These are phyloP conservation scores for Meiosimyza decipiens DNA, from an alignment of 2,888 invertebrate genomes.

Conservation along the genomic window DNA sequence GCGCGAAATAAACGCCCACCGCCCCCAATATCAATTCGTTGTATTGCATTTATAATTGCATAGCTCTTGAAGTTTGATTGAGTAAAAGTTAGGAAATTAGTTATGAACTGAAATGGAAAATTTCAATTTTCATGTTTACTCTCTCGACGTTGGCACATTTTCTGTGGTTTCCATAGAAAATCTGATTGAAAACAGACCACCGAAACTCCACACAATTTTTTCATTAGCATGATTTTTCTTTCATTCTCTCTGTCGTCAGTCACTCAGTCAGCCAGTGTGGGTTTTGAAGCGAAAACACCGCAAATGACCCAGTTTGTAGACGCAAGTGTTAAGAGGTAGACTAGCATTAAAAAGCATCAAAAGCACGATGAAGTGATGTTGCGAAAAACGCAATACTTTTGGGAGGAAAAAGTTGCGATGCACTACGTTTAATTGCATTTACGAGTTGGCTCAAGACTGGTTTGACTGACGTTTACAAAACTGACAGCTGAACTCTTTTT, in stretches of 20 bases:
- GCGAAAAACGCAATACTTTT: not conserved
- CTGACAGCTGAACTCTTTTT: not conserved
- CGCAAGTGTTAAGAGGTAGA: constrained; percentile 17
- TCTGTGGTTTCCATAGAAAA: not conserved
- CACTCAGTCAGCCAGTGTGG: not conserved
- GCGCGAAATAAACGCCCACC: constrained; percentile 4
- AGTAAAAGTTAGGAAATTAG: constrained; percentile 2
- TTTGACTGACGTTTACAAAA: not conserved
- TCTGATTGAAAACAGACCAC: not conserved
- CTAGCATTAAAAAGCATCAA: not conserved
- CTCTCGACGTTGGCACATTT: not conserved
- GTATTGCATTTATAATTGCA: not conserved
- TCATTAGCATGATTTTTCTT: not conserved
- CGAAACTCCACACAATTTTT: too few relatives aligned
- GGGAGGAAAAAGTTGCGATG: too few relatives aligned
- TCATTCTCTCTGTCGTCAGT: constrained; percentile 4
- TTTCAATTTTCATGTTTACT: not conserved
- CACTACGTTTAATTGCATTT: constrained; percentile 2
- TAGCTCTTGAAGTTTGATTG: not conserved
- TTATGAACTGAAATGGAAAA: constrained; percentile 5
- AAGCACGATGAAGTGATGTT: not conserved
- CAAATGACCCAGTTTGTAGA: constrained; percentile 20
- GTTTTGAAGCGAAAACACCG: not conserved
- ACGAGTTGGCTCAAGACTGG: constrained; percentile 1
- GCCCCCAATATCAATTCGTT: constrained; percentile 5